Percentiles rank a stretch among this genome's conserved stretches.
phyloP scores from a whole-genome alignment of 2,113 vertebrate genomes.

The Addax nasomaculatus region DNA sequence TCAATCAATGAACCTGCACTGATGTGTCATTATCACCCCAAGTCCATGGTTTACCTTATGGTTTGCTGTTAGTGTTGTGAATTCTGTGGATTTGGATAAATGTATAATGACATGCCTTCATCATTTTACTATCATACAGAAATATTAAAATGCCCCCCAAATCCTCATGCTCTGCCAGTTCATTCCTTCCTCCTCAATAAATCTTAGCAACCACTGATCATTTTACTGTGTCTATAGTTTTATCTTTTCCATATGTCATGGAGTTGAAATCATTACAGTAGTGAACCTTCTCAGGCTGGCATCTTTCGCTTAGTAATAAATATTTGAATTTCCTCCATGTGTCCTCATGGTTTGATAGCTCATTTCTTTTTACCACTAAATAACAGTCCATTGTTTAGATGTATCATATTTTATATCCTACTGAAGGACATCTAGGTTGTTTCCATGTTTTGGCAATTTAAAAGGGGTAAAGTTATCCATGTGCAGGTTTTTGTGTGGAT shows the following conservation, averaged over 20 bases:
- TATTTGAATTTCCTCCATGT: background rate
- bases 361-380: background rate
- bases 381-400: background rate
- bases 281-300: background rate
- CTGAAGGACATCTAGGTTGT: background rate
- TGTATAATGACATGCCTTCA: background rate
- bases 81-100: background rate
- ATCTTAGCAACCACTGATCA: background rate
- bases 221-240: background rate
- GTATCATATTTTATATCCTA: background rate
- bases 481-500: background rate
- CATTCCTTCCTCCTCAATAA: background rate
- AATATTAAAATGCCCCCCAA: background rate
- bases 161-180: too few relatives aligned
- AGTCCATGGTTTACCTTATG: background rate
- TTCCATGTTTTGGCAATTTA: background rate
- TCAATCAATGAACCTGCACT: background rate
- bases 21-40: background rate
- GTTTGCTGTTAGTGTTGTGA: background rate
- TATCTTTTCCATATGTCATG: background rate
- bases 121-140: background rate
- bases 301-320: background rate
- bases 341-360: background rate
- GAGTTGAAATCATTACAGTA: background rate
- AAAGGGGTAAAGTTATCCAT: background rate